Percentiles rank a stretch among this genome's conserved stretches.
These are phyloP conservation scores for Callocephalon fimbriatum DNA, from an alignment of 2,113 vertebrate species.

Conservation along the genomic window DNA sequence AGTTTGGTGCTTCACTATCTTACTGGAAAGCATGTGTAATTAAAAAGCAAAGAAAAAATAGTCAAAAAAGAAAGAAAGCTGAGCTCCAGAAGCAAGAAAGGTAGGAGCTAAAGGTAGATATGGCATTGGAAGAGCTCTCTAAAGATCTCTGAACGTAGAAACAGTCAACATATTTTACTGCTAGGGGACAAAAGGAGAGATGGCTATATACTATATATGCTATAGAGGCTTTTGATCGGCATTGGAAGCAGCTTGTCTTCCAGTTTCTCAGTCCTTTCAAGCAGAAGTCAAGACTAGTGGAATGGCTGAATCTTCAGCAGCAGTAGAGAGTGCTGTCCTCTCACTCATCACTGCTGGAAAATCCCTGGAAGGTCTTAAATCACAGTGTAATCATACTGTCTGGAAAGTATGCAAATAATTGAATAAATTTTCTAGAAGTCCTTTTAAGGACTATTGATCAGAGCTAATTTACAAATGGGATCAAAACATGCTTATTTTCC, in stretches of 20 bases:
- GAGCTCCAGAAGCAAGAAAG: not conserved
- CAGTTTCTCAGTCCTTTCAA: not conserved
- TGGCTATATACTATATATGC: not conserved
- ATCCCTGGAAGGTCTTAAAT: not conserved
- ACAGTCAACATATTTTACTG: not conserved
- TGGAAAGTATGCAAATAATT: not conserved
- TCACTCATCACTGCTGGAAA: not conserved
- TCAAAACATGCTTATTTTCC: not conserved
- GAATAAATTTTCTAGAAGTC: not conserved
- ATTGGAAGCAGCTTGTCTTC: not conserved
- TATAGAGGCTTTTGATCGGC: not conserved
- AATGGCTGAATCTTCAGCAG: not conserved
- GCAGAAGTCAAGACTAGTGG: not conserved
- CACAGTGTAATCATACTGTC: not conserved
- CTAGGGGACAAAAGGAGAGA: not conserved
- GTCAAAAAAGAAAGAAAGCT: not conserved
- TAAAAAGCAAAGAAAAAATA: not conserved
- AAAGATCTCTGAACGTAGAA: not conserved
- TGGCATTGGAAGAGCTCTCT: not conserved
- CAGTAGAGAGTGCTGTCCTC: not conserved
- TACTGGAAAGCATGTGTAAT: not conserved
- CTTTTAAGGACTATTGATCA: not conserved
- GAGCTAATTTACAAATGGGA: not conserved
- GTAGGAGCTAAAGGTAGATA: not conserved
- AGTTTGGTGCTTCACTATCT: not conserved